Evolutionary conservation across 2,888 invertebrate genomes (phyloP), one percentile per base, ranked within the genome.

Genomic region (Drosophila mimetica): DNA sequence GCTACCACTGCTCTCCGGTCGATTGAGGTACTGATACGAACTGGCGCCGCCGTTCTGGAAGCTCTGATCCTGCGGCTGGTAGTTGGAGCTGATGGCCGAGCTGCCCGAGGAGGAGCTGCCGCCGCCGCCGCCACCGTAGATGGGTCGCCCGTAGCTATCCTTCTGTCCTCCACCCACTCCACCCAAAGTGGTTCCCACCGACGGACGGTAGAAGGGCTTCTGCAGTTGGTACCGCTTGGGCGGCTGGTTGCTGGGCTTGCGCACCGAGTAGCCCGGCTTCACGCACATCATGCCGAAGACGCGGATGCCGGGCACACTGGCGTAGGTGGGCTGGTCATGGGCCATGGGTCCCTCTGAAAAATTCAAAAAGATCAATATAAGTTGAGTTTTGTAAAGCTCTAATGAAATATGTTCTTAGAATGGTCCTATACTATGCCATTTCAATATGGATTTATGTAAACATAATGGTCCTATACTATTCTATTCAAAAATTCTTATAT

Each of bases 201-300:
- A 52, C 0, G 91, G 90, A 22, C 91, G 83, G 72, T 91, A 91
- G 80, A 87, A 91, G 8, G 91, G 91, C 55, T 91, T 91, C 59
- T 91, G 91, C 18, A 91, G 76, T 58, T 91, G 91, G 69, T 91
- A 91, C 18, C 91, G 90, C 58, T 91, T 91, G 4, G 91, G 91
- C 18, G 92, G 91, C 66, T 91, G 91, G 25, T 74, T 79, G 13
- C 91, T 91, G 20, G 91, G 91, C 16, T 90, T 91, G 61, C 91
- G 87, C 18, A 91, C 83, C n/a, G 90, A 88, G 80, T 89, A 93
- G 14, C 91, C 91, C 0, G 93, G 93, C 67, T 93, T 92, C 0
- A 96, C 96, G 90, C 97, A 97, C 95, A 97, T 96, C 97, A 98
- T 98, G 44, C 97, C 98, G 89, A 97, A 98, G 0, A 98, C 97